Percentiles rank a stretch among this genome's conserved stretches.
Conservation (phyloP, 1,140 invertebrate genomes). For the Listronotus oregonensis region DNA sequence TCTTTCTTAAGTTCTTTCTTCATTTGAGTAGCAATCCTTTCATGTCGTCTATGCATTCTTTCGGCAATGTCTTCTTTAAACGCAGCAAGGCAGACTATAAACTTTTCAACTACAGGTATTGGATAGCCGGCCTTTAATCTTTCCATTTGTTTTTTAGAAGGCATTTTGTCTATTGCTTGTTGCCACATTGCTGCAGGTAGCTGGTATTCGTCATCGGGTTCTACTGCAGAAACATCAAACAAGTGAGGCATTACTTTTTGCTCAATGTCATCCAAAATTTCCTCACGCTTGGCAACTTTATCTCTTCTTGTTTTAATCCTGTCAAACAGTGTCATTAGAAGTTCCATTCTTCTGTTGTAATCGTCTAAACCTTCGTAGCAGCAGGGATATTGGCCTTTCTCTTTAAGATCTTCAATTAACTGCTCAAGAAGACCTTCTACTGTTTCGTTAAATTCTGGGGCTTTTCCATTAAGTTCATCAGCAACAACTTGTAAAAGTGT, state of each 20-base stretch:
- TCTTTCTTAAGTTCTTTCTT: slow-evolving; percentile 51
- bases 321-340: slow-evolving; percentile 47
- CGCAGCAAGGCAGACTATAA: slow-evolving; percentile 39
- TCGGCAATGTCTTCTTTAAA: slow-evolving; percentile 51
- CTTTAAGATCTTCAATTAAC: slow-evolving; percentile 48
- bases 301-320: slow-evolving; percentile 42
- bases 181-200: slow-evolving; percentile 53
- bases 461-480: slow-evolving; percentile 51
- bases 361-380: slow-evolving; percentile 40
- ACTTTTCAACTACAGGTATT: slow-evolving; percentile 44
- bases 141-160: slow-evolving; percentile 43
- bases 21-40: slow-evolving; percentile 53
- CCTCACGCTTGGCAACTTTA: slow-evolving; percentile 46
- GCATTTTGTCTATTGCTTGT: slow-evolving; percentile 49
- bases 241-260: slow-evolving; percentile 45
- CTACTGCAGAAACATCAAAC: slow-evolving; percentile 44
- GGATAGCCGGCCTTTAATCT: slow-evolving; percentile 47
- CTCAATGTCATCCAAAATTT: slow-evolving; percentile 52
- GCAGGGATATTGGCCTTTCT: slow-evolving; percentile 38
- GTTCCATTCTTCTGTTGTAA: slow-evolving; percentile 45
- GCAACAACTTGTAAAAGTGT: slow-evolving; percentile 53
- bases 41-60: slow-evolving; percentile 50
- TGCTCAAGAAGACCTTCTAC: slow-evolving; percentile 50
- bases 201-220: slow-evolving; percentile 46
- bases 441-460: slow-evolving; percentile 39